These are phyloP conservation scores for Stegana nigrithorax DNA, from an alignment of 2,888 invertebrate species.

Conservation along the genomic window DNA sequence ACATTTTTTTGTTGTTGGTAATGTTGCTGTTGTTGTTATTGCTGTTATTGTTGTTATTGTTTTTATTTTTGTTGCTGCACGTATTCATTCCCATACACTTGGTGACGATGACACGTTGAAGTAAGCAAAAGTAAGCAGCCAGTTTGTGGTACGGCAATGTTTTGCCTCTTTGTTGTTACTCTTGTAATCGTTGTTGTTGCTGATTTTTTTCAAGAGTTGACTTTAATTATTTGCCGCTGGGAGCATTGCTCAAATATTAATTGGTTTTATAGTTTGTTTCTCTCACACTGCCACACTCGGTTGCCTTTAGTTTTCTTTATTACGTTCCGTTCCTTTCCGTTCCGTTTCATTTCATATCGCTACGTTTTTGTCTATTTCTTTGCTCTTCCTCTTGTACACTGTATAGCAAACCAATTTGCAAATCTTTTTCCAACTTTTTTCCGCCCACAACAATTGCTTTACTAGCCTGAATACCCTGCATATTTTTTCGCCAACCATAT, in stretches of 20 bases:
- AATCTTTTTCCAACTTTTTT: too few species aligned
- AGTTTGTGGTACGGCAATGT: too few species aligned
- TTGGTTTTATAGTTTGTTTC: conserved; percentile 43
- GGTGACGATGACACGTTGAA: too few species aligned
- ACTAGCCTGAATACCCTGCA: too few species aligned
- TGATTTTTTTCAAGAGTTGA: conserved; percentile 31
- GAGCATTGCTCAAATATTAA: conserved; percentile 66
- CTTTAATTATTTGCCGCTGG: conserved; percentile 64
- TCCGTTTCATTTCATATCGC: background rate
- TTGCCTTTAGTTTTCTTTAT: background rate
- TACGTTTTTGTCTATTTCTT: background rate
- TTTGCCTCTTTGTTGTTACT: too few species aligned
- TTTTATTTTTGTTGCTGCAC: too few species aligned
- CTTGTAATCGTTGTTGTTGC: conserved; percentile 28
- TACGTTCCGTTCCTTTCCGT: background rate
- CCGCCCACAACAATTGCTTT: too few species aligned
- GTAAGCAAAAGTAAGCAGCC: too few species aligned
- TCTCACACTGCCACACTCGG: background rate
- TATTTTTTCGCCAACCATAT: too few species aligned
- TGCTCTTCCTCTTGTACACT: background rate
- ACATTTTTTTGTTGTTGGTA: conserved; percentile 25
- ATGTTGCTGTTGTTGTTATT: background rate
- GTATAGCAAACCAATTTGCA: too few species aligned
- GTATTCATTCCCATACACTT: too few species aligned
- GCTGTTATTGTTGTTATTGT: background rate